Conservation (phyloP, 2,888 invertebrate genomes). For the Harpagoxenus sublaevis region DNA sequence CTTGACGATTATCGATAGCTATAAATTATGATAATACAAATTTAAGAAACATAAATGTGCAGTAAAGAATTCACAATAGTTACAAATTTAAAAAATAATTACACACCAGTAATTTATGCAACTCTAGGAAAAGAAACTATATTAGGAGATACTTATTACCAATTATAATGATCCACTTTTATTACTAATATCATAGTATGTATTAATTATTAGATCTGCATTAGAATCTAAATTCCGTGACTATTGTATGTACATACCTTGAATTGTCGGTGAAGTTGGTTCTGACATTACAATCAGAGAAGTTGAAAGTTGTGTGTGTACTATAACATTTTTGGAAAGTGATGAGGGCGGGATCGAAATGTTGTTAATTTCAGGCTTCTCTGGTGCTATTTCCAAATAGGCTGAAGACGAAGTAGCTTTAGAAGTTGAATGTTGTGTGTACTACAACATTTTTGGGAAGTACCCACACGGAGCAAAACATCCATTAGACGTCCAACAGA, state of each 20-base stretch:
- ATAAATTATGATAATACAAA: neutral
- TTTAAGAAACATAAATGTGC: too few species aligned
- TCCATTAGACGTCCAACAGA: too few species aligned
- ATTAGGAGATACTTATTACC: too few species aligned
- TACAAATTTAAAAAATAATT: neutral
- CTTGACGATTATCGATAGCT: neutral
- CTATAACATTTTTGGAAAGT: neutral
- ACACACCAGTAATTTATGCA: neutral
- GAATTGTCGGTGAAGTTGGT: neutral
- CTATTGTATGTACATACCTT: neutral
- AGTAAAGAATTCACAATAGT: neutral
- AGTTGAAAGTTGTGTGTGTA: neutral
- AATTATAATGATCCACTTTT: too few species aligned
- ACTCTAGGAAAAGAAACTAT: too few species aligned
- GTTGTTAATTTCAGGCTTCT: too few species aligned
- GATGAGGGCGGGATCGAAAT: neutral
- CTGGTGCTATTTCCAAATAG: too few species aligned
- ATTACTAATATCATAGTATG: too few species aligned
- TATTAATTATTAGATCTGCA: neutral
- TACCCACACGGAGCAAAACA: too few species aligned
- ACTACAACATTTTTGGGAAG: too few species aligned
- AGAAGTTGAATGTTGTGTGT: too few species aligned
- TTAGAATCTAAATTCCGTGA: neutral
- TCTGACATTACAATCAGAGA: neutral
- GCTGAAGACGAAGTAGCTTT: too few species aligned